Conservation (phyloP, 2,888 invertebrate genomes). For the Tolmerus cingulatus region DNA sequence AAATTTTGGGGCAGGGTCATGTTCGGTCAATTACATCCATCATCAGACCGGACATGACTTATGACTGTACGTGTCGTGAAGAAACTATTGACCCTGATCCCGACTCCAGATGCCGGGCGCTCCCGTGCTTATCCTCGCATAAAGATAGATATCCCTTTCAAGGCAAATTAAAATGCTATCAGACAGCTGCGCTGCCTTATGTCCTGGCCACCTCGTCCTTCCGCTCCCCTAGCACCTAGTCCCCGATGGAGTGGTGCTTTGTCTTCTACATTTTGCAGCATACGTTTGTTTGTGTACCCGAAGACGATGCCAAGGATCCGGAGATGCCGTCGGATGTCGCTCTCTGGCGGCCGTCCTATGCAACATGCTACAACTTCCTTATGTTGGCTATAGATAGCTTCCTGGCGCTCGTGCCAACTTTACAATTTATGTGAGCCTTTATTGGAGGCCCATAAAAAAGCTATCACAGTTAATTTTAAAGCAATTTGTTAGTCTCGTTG, state of each 20-base stretch:
- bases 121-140: constrained; percentile 12
- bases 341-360: not conserved
- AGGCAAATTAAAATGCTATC: constrained; percentile 40
- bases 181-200: constrained; percentile 25
- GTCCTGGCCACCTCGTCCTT: not conserved
- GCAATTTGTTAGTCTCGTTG: constrained; percentile 47
- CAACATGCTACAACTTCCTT: constrained; percentile 32
- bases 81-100: constrained; percentile 37
- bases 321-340: constrained; percentile 8
- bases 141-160: constrained; percentile 39
- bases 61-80: constrained; percentile 31
- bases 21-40: constrained; percentile 40
- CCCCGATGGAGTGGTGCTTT: not conserved
- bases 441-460: constrained; percentile 49
- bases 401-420: constrained; percentile 24
- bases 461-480: constrained; percentile 50
- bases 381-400: not conserved
- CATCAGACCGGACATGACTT: constrained; percentile 37
- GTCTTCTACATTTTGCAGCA: constrained; percentile 14
- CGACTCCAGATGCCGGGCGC: constrained; percentile 20
- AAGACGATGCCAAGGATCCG: not conserved
- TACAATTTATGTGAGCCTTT: constrained; percentile 48
- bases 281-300: not conserved
- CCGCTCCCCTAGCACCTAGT: not conserved
- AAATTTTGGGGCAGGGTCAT: constrained; percentile 32